Evolutionary conservation across 2,888 invertebrate species (phyloP).

Genomic region (Sepiola atlantica): DNA sequence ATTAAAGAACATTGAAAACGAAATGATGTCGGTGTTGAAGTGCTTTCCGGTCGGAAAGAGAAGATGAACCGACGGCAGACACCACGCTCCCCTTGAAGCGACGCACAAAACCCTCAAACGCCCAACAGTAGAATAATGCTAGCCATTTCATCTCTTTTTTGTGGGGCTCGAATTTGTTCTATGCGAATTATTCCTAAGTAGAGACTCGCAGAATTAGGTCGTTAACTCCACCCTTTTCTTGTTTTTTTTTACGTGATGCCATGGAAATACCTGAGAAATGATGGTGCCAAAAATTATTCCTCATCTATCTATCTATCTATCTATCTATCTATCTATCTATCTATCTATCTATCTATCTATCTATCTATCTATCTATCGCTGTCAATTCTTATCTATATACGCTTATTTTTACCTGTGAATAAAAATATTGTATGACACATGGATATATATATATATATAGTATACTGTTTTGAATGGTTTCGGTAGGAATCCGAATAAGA

Average conservation of each 20-base stretch:
- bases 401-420: too few relatives aligned
- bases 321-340: conserved; percentile 32
- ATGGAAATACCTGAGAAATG: not conserved
- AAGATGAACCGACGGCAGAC: not conserved
- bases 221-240: not conserved
- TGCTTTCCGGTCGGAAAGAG: not conserved
- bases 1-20: too few relatives aligned
- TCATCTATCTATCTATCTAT: not conserved
- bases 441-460: too few relatives aligned
- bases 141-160: not conserved
- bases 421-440: too few relatives aligned
- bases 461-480: too few relatives aligned
- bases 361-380: not conserved
- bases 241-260: not conserved
- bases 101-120: not conserved
- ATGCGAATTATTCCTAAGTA: not conserved
- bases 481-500: too few relatives aligned
- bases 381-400: too few relatives aligned
- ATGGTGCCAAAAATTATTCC: not conserved
- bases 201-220: not conserved
- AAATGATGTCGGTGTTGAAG: not conserved
- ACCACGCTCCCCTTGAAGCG: not conserved
- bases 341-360: not conserved
- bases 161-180: not conserved
- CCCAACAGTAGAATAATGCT: not conserved